phyloP scores from a whole-genome alignment of 2,113 vertebrate species.

The cattle (Bos taurus) region DNA sequence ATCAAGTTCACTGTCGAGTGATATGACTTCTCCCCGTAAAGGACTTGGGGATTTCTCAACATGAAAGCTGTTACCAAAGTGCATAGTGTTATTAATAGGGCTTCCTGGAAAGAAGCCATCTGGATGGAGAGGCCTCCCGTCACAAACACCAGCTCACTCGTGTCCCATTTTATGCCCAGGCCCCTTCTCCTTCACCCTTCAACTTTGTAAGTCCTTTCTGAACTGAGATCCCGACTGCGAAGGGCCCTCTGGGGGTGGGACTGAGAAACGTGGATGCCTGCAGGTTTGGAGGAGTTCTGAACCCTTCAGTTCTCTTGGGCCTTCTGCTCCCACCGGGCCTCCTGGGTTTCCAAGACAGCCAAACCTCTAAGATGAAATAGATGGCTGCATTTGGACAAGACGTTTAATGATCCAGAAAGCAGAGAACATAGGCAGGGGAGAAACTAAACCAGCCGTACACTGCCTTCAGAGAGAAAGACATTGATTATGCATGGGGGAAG shows the following conservation, averaged over 20 bases:
- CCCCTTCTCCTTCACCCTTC: neutral
- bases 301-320: constrained; percentile 23
- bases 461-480: neutral
- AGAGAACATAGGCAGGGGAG: neutral
- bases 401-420: constrained; percentile 57
- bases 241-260: constrained; percentile 15
- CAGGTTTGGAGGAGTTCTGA: constrained; percentile 18
- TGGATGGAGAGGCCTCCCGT: constrained; percentile 13
- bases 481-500: neutral
- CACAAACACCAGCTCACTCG: constrained; percentile 6
- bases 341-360: constrained; percentile 51
- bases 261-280: neutral
- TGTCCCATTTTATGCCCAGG: neutral
- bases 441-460: neutral
- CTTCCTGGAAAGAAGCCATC: constrained; percentile 46
- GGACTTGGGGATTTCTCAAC: constrained; percentile 36
- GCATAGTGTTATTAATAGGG: constrained; percentile 34
- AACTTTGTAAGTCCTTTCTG: constrained; percentile 40
- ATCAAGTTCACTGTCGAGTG: neutral
- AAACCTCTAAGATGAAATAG: constrained; percentile 16
- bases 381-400: neutral
- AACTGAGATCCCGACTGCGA: constrained; percentile 24
- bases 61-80: constrained; percentile 31
- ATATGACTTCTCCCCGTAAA: constrained; percentile 41
- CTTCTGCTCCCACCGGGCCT: neutral